Base-by-base conservation (phyloP, 1,140 invertebrate species). In the Sminthurinus signatus region DNA sequence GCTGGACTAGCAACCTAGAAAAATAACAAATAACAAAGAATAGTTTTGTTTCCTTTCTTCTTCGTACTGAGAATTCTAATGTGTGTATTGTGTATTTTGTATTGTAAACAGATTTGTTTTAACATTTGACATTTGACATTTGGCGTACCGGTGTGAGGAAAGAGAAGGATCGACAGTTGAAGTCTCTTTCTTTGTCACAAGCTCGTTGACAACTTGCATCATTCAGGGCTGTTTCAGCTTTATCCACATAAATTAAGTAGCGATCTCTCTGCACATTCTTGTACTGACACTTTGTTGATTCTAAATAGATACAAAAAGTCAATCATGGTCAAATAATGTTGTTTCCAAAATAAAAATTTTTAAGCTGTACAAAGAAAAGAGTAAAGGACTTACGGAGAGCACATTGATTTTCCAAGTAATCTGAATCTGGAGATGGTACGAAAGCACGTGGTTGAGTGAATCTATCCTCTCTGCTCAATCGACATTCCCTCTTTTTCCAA, bases 371-470 rank as follows among this genome's bases (percentile, higher is more conserved):
- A n/a, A n/a, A n/a, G n/a, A n/a, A n/a, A n/a, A 36, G 32, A 36
- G 32, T 36, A 15, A 15, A 36, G 32, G 21, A 70, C 74, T 73
- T 75, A 80, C 79, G 73, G 19, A 76, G 72, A 42, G 74, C 75
- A 65, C 80, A 81, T 71, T 81, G 80, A 68, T 81, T 81, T 69
- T 81, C 80, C 67, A 81, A 70, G 67, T 81, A 81, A 69, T 81
- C 79, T 5, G 75, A 75, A 52, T 74, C 75, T 56, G 72, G 65
- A 43, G 76, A 69, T 28, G 73, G 55, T 51, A 73, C 60, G 72
- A 77, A 74, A 60, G 75, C 71, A 68, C 72, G 63, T 48, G 76
- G 73, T 50, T 75, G 70, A 21, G 75, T 75, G 67, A 72, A 76
- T 19, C 77, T 73, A 57, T 79, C 76, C 50, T 81, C 78, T 1